Conservation (phyloP, 2,888 invertebrate genomes). For the Machimus atricapillus region DNA sequence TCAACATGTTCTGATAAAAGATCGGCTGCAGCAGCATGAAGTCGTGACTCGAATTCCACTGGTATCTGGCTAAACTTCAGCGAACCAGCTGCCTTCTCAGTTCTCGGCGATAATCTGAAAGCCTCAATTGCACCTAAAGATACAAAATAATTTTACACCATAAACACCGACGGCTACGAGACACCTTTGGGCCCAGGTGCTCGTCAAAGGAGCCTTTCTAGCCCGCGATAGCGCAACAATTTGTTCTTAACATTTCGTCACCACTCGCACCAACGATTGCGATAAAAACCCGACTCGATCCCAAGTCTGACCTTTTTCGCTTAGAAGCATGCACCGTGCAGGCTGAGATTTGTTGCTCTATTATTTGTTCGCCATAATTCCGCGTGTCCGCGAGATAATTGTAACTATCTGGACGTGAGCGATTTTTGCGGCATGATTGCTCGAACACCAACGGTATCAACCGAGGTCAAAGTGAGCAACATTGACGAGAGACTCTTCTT, state of each 20-base stretch:
- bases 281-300: background rate
- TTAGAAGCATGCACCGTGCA: background rate
- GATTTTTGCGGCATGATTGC: background rate
- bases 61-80: background rate
- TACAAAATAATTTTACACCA: background rate
- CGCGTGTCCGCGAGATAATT: background rate
- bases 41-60: background rate
- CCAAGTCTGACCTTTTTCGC: background rate
- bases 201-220: background rate
- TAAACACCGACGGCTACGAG: background rate
- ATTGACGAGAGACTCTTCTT: background rate
- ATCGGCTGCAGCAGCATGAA: background rate
- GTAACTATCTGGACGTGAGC: background rate
- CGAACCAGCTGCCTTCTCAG: background rate
- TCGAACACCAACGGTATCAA: background rate
- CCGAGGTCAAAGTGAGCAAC: background rate
- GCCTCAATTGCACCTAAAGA: background rate
- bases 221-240: background rate
- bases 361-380: background rate
- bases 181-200: background rate
- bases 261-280: background rate
- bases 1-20: slow-evolving; percentile 3
- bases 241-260: slow-evolving; percentile 11
- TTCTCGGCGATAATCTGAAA: background rate
- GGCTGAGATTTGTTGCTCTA: background rate